Base-by-base conservation (phyloP, 2,797 vertebrate species). In the Hyperoplus lanceolatus region DNA sequence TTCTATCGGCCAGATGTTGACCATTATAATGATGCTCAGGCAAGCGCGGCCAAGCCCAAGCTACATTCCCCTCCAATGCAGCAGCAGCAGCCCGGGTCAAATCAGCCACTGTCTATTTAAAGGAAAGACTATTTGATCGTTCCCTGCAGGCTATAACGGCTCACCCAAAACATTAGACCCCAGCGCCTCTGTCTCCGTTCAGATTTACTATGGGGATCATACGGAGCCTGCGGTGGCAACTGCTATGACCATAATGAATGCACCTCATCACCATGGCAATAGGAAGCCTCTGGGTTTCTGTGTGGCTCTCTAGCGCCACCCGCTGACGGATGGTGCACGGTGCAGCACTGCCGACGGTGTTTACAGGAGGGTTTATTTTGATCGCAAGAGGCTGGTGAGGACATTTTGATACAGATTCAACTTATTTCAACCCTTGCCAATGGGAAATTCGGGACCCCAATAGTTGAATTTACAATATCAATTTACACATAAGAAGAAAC, bases 261-360 rank as follows among this genome's bases (percentile, higher is more conserved):
- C 63, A 67, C 60, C 73, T 29, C 18, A 63, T 86, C 61, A 54
- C 64, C 58, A 81, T 77, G 66, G 76, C 53, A 38, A 85, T 75
- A 48, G 21, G 43, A 70, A 51, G 65, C 46, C 6, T 3, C 39
- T 15, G 11, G 9, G 6, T 48, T 29, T 36, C 11, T n/a, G 36
- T 12, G 3, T 65, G 45, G 85, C 64, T 80, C 77, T 80, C 68
- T 83, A 71, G 80, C 89, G 81, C 70, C 90, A 89, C 77, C 92
- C 89, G 66, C 87, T 85, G 92, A 10, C 76, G 8, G 16, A 29
- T n/a, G 5, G 12, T 38, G 9, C 3, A 15, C 13, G 58, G 41
- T 73, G 41, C 67, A 29, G 2, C 29, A 29, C 29, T 6, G 65
- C 54, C 43, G 9, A 29, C 0, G 3, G 21, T 49, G 38, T 53